A percentile compares a stretch with the other conserved stretches of the same genome.
phyloP scores from a whole-genome alignment of 2,113 vertebrate species.

The Sterna hirundo region DNA sequence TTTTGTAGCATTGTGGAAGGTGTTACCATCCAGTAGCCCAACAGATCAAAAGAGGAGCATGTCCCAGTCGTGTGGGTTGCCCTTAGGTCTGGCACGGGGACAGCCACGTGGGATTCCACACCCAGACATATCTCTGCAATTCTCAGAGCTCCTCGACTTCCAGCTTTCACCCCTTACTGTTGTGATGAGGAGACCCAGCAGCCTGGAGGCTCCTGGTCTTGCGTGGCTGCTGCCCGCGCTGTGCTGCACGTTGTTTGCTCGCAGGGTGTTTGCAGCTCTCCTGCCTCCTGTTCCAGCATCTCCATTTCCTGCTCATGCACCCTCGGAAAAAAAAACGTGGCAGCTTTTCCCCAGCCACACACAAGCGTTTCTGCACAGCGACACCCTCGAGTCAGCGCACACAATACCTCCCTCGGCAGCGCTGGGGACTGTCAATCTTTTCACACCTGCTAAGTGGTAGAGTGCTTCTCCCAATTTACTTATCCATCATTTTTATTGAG shows the following conservation, averaged over 20 bases:
- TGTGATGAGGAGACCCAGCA: background rate
- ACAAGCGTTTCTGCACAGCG: background rate
- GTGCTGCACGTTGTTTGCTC: background rate
- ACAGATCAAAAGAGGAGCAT: background rate
- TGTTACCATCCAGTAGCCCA: background rate
- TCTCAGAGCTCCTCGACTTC: background rate
- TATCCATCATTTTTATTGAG: conserved; percentile 71
- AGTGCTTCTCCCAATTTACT: conserved; percentile 68
- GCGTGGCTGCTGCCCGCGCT: background rate
- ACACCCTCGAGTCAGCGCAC: background rate
- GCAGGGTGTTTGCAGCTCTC: background rate
- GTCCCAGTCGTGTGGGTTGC: background rate
- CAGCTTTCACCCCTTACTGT: fast-evolving
- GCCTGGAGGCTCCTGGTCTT: background rate
- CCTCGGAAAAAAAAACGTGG: background rate
- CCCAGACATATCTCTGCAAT: background rate
- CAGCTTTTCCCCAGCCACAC: background rate
- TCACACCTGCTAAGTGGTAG: conserved; percentile 62
- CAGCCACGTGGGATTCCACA: background rate
- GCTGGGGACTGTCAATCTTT: conserved; percentile 52
- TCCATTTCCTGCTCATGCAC: background rate
- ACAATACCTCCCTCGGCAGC: background rate
- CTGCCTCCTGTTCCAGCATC: background rate
- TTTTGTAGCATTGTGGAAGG: background rate
- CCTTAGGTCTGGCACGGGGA: background rate